Evolutionary conservation across 2,113 vertebrate species (phyloP).

Genomic region (Megalops atlanticus): DNA sequence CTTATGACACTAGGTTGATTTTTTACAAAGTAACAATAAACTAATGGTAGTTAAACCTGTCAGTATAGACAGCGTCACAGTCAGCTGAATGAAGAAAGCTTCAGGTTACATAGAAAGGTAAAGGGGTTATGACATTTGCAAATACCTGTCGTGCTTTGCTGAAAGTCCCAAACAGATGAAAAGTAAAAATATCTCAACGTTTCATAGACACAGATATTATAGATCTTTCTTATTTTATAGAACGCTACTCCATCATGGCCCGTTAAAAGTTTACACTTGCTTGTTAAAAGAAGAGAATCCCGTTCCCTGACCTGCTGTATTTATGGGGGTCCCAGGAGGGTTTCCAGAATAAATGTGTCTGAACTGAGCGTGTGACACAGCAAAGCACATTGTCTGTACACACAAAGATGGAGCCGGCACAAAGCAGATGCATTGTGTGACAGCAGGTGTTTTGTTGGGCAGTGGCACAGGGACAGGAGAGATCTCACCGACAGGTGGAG

Average conservation of each 20-base stretch:
- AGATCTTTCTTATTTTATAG: too few relatives aligned
- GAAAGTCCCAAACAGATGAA: too few relatives aligned
- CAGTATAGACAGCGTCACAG: not conserved
- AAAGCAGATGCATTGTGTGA: not conserved
- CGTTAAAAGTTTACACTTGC: not conserved
- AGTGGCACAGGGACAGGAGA: not conserved
- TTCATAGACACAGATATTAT: too few relatives aligned
- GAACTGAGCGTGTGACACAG: not conserved
- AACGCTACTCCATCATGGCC: not conserved
- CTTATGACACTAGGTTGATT: not conserved
- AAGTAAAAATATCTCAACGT: too few relatives aligned
- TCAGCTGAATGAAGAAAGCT: not conserved
- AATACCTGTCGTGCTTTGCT: too few relatives aligned
- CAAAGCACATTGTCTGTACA: not conserved
- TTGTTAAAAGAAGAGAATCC: not conserved
- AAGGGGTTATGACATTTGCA: too few relatives aligned
- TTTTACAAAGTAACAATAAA: not conserved
- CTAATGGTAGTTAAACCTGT: not conserved
- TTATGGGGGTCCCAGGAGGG: not conserved
- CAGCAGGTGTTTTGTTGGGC: not conserved
- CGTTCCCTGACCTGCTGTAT: not conserved
- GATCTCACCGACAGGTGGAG: not conserved
- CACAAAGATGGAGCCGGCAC: not conserved
- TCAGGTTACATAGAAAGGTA: too few relatives aligned
- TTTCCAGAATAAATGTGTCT: conserved; percentile 5